Base-by-base conservation (phyloP, 2,888 invertebrate genomes). In the Synergus japonicus region DNA sequence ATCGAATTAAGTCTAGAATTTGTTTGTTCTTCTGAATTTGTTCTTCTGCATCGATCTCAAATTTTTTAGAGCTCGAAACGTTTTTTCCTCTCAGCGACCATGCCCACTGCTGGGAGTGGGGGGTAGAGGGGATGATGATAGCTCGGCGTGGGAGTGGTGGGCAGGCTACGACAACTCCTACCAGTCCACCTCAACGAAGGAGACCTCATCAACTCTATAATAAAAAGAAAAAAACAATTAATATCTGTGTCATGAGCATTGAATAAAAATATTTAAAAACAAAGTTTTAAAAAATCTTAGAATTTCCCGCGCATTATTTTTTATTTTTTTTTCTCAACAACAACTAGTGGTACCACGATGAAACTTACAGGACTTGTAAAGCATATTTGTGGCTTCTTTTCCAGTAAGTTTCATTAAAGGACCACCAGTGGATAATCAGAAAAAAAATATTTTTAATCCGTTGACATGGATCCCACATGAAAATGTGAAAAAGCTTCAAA, bases 41-140 rank as follows among this genome's bases (percentile, higher is more conserved):
- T 78, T 66, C 46, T 77, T 76, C 66, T 76, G 78, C 43, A 77
- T 78, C 76, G 64, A 58, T 78, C 78, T 80, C 79, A 79, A 77
- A 29, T 46, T 78, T 80, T n/a, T 91, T 91, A 93, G 85, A 93
- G 93, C 92, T 95, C 95, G 93, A 95, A 95, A 91, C 94, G 94
- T 92, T 95, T 95, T 93, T 95, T 94, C 90, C 95, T 94, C 93
- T 95, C 95, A 89, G 95, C 95, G 93, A 96, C 96, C 94, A 95
- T 94, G 92, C 96, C 96, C 92, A 93, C 94, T 89, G 94, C 94
- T 90, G 95, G 94, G 84, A 91, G 88, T 88, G 90, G 90, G 86
- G 91, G 89, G 88, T 89, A 89, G 87, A 90, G 89, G 84, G 88
- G 86, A 84, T 90, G 90, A 85, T 87, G 89, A 79, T 89, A 88